Conservation (phyloP, 2,888 invertebrate species). For the Xanthia icteritia region DNA sequence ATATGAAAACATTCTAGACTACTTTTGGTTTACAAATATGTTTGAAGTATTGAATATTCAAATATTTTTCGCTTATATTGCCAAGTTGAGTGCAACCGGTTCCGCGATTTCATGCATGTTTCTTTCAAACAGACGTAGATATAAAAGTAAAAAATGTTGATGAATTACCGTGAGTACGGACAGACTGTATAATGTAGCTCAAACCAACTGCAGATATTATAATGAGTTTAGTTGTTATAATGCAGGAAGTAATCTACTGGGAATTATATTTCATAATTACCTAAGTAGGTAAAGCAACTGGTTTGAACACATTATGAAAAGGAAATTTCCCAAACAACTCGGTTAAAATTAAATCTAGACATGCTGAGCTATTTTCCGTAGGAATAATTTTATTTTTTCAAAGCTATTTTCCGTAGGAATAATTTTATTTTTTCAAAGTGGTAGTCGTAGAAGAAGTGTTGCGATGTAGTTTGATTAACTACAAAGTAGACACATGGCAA, state of each 20-base stretch:
- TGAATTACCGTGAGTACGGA: not conserved
- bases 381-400: not conserved
- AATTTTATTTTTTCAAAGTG: no score
- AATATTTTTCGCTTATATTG: constrained; percentile 12
- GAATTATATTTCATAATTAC: not conserved
- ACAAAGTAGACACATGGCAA: not conserved
- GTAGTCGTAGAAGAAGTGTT: no score
- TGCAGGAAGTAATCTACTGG: not conserved
- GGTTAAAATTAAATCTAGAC: not conserved
- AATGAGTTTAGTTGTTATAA: constrained; percentile 5
- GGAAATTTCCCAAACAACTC: not conserved
- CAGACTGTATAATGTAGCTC: constrained; percentile 10
- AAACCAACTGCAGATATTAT: constrained; percentile 17
- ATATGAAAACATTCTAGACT: not conserved
- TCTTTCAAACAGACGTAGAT: constrained; percentile 20
- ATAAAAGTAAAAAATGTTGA: constrained; percentile 13
- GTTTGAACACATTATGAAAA: not conserved
- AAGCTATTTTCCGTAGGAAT: no score
- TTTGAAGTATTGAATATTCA: not conserved
- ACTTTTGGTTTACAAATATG: constrained; percentile 1
- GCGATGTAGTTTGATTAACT: no score
- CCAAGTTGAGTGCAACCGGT: constrained; percentile 22
- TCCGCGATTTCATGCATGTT: constrained; percentile 19
- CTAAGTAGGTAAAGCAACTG: not conserved
- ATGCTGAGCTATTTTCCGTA: not conserved